Evolutionary conservation across 2,113 vertebrate genomes (phyloP).

Genomic region (Pedetes capensis): DNA sequence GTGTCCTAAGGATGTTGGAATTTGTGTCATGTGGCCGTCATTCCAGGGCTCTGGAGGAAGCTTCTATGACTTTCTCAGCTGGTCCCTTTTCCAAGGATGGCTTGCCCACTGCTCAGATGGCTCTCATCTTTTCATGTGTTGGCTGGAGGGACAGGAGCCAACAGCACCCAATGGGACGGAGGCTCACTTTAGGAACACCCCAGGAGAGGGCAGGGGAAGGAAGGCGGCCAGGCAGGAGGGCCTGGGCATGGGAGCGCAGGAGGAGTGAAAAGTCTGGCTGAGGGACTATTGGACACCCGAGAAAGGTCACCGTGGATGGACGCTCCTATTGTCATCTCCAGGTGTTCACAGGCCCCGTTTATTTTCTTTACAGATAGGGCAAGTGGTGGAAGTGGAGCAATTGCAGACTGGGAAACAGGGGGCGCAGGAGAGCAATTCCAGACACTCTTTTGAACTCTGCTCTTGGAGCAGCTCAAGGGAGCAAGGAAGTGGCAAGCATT

Average conservation of each 20-base stretch:
- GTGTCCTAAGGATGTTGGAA: neutral
- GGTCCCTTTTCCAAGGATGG: neutral
- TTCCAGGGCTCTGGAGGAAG: neutral
- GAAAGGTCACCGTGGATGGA: neutral
- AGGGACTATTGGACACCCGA: neutral
- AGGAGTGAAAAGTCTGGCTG: neutral
- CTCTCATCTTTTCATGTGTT: neutral
- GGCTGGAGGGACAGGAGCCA: neutral
- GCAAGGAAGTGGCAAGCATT: neutral
- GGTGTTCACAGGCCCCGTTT: neutral
- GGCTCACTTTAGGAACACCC: neutral
- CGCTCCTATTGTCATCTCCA: neutral
- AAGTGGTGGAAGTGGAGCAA: neutral
- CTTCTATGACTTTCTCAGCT: neutral
- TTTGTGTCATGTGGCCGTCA: neutral
- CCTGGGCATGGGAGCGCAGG: neutral
- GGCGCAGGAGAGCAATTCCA: neutral
- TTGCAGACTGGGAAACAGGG: neutral
- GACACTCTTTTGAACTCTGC: no score
- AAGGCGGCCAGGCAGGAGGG: neutral
- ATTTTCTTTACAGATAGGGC: slow-evolving; percentile 4
- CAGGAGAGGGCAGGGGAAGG: no score
- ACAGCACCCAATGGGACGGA: neutral
- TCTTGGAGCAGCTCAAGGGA: neutral
- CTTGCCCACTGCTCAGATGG: neutral